Evolutionary conservation across 2,797 vertebrate species (phyloP).

Genomic region (Choloepus didactylus): DNA sequence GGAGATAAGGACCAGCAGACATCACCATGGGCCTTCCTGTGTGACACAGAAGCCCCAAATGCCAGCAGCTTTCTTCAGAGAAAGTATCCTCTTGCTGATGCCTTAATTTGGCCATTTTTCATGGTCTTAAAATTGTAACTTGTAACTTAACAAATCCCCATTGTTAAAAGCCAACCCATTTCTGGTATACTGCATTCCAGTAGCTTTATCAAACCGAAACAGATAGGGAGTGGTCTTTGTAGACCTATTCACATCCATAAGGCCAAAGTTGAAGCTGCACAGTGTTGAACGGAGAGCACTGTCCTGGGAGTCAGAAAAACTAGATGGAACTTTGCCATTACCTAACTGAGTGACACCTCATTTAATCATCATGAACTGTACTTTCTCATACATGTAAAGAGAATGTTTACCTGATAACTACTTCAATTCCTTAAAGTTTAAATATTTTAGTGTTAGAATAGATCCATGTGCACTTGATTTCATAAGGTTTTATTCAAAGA

Average conservation of each 20-base stretch:
- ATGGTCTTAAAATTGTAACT: no score
- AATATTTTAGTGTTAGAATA: neutral
- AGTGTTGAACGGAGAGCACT: rapidly evolving
- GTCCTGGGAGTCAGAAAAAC: neutral
- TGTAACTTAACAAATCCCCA: no score
- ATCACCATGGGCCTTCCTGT: no score
- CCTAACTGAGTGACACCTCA: neutral
- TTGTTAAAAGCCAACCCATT: no score
- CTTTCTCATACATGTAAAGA: neutral
- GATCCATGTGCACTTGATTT: neutral
- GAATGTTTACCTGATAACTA: neutral
- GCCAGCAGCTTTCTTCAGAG: no score
- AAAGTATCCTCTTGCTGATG: no score
- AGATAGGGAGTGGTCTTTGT: neutral
- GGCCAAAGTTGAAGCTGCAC: neutral
- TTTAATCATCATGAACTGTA: neutral
- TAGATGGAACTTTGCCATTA: neutral
- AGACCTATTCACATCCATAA: neutral
- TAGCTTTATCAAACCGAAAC: no score
- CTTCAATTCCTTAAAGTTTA: neutral
- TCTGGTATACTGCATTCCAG: no score
- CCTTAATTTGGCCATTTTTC: no score
- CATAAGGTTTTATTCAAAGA: neutral
- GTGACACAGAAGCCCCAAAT: no score
- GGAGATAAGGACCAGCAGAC: no score